Evolutionary conservation across 2,113 vertebrate genomes (phyloP), one percentile per base, ranked within the genome.

Genomic region (Echinops telfairi): DNA sequence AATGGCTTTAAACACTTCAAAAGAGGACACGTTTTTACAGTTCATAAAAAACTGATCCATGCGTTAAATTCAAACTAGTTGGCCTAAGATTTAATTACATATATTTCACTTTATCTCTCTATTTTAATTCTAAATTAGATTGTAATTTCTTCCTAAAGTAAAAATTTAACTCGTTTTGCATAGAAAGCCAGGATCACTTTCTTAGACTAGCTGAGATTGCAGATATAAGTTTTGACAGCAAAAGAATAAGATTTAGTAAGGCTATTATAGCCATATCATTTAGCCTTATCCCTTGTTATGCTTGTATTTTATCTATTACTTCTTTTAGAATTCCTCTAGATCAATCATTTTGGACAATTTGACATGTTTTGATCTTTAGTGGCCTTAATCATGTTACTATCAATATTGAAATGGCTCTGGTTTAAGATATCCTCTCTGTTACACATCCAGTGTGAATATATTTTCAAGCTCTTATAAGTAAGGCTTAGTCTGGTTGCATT

Each of bases 81-180:
- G 25, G 19, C 36, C 58, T 29, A 82, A 88, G 16, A 58, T 3
- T 53, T 66, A 43, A 82, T 33, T 75, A n/a, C 16, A 19, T 66
- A 15, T 6, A 6, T 36, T 83, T 53, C 36, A 86, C n/a, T 77
- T 53, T 90, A 17, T 16, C 71, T 36, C 15, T 53, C 47, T 53
- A 27, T 93, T 60, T 82, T 85, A 80, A 53, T 27, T 77, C n/a
- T 90, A 78, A 58, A 43, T 71, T 82, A 16, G 71, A 38, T 58
- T 71, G 47, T 92, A 70, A 66, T 84, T 90, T 85, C 58, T 77
- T 83, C 83, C 22, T 77, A 73, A 1, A 82, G 33, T 47, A 78
- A 4, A 38, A 62, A 91, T 71, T 88, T 84, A 20, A 91, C 17
- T 77, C 58, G 80, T n/a, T 31, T 79, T 53, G 12, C 47, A 53